Evolutionary conservation across 2,797 vertebrate genomes (phyloP).

Genomic region (Thamnophis elegans): DNA sequence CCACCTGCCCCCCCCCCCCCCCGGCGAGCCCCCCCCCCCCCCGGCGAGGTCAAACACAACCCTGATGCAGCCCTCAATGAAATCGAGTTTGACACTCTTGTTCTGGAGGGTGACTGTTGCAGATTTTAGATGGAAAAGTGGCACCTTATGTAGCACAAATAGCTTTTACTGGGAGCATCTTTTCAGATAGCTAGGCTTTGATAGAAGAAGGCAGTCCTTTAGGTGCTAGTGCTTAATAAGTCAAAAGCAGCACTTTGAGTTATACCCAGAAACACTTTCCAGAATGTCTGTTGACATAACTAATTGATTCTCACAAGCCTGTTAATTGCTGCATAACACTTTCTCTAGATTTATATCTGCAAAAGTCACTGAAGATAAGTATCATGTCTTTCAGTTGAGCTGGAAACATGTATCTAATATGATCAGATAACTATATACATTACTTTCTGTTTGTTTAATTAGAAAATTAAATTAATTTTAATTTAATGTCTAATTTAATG

Average conservation of each 20-base stretch:
- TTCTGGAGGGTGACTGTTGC: not conserved
- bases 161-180: not conserved
- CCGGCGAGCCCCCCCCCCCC: too few species aligned
- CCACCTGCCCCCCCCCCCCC: too few species aligned
- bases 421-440: conserved; percentile 2
- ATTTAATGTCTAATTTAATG: not conserved
- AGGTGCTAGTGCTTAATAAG: not conserved
- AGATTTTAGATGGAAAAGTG: not conserved
- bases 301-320: not conserved
- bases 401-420: not conserved
- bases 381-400: not conserved
- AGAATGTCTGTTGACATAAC: not conserved
- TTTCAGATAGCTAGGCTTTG: not conserved
- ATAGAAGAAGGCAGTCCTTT: not conserved
- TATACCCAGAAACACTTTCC: not conserved
- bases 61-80: too few species aligned
- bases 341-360: not conserved
- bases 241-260: not conserved
- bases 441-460: conserved; percentile 14
- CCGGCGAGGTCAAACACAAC: too few species aligned
- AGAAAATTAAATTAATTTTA: not conserved
- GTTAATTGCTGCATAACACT: not conserved
- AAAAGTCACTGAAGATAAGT: not conserved
- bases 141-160: not conserved
- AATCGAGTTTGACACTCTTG: too few species aligned